Conservation (phyloP, 2,888 invertebrate species). For the Notodonta ziczac region DNA sequence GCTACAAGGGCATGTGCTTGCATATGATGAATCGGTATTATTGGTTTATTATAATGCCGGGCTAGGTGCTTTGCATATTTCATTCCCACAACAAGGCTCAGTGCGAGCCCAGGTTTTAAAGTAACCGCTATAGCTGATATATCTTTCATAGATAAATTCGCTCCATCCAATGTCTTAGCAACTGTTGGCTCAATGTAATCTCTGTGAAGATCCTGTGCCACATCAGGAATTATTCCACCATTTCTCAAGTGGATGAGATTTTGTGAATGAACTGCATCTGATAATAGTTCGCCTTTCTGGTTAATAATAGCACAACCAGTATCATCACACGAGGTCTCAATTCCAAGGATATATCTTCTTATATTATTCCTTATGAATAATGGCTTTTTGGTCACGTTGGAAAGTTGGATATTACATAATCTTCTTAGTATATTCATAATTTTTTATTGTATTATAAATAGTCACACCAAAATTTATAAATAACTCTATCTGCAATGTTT, state of each 20-base stretch:
- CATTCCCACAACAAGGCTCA: constrained; percentile 92
- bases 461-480: not conserved
- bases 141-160: constrained; percentile 86
- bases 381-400: not conserved
- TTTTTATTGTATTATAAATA: not conserved
- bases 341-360: constrained; percentile 89
- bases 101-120: constrained; percentile 91
- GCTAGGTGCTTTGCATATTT: constrained; percentile 93
- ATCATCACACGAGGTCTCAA: constrained; percentile 99
- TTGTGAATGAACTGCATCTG: constrained; percentile 94
- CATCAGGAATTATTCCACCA: constrained; percentile 96
- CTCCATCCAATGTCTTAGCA: constrained; percentile 86
- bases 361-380: not conserved
- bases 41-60: constrained; percentile 88
- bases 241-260: constrained; percentile 88
- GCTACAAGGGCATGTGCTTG: constrained; percentile 98
- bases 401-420: not conserved
- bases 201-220: constrained; percentile 93
- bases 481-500: no score
- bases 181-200: constrained; percentile 91
- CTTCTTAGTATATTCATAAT: not conserved
- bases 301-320: constrained; percentile 96
- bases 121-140: constrained; percentile 96
- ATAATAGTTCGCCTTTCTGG: constrained; percentile 88
- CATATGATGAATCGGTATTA: constrained; percentile 99